These are phyloP conservation scores for Brachypalpus laphriformis DNA, from an alignment of 2,888 invertebrate species.

Conservation along the genomic window DNA sequence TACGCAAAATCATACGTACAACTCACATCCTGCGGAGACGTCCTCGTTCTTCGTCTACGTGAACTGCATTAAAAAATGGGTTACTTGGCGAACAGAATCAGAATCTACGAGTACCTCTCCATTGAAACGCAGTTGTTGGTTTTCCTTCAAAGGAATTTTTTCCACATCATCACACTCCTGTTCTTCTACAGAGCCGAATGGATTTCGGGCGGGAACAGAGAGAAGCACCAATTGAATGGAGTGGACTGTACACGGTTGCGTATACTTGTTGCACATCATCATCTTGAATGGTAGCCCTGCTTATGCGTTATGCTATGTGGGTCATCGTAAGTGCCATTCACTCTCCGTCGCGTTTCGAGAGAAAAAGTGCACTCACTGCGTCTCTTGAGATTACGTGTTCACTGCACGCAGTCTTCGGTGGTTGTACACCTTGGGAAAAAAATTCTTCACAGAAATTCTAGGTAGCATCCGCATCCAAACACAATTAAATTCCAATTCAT, in stretches of 20 bases:
- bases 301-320: constrained; percentile 56
- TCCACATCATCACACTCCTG: background rate
- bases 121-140: constrained; percentile 17
- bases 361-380: constrained; percentile 47
- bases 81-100: constrained; percentile 57
- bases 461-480: background rate
- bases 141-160: background rate
- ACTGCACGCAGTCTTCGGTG: background rate
- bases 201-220: background rate
- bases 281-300: constrained; percentile 28
- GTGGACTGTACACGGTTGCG: constrained; percentile 31
- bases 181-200: background rate
- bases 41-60: background rate
- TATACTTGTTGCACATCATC: constrained; percentile 47
- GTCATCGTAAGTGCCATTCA: constrained; percentile 47
- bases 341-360: constrained; percentile 42
- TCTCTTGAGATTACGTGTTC: constrained; percentile 10
- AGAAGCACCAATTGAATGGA: constrained; percentile 14
- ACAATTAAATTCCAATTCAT: constrained; percentile 39
- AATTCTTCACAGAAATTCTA: constrained; percentile 31
- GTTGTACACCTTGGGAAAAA: constrained; percentile 4
- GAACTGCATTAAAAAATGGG: constrained; percentile 19
- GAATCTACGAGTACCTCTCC: constrained; percentile 1
- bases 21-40: background rate
- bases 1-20: constrained; percentile 38